Evolutionary conservation across 2,888 invertebrate species (phyloP), one percentile per base, ranked within the genome.

Genomic region (Diarsia dahlii): DNA sequence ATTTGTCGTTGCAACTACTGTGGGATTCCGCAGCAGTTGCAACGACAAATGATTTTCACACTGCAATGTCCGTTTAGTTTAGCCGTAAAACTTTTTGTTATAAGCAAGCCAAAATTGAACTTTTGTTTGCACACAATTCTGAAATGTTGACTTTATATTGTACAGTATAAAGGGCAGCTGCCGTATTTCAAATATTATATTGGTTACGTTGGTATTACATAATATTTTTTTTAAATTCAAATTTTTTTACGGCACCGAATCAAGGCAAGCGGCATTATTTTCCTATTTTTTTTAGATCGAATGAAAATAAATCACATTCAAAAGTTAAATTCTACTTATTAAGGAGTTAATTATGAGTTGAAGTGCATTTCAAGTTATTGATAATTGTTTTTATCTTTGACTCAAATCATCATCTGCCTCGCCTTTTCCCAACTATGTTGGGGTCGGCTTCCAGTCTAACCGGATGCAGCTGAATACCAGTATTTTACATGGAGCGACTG

Each of bases 21-120:
- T n/a, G n/a, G n/a, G n/a, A 56, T 85, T 18, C 82, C 58, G 20
- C 76, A 76, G 67, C 58, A 74, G 83, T 67, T 78, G 83, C 12
- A 13, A 56, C 39, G 64, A 58, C 82, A 66, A 85, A 83, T 83
- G 74, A 82, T 83, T 83, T 82, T 74, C 83, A 72, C 83, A 74
- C 78, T 72, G 82, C 82, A 58, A 80, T 80, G 71, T 78, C 58
- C 65, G 72, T n/a, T 39, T 54, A 78, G 74, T 85, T 85, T 71
- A 34, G 54, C 62, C 48, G 56, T 66, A 45, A 71, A 84, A 83
- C 64, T 86, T 78, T 82, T 72, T 83, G 86, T 79, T 82, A 70
- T 56, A 62, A 62, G 66, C 63, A 74, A 66, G 58, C 82, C 82
- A 70, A 72, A 82, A 60, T 74, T 46, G 74, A 78, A 85, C 83